A percentile compares a stretch with the other conserved stretches of the same genome.
Evolutionary conservation across 2,113 vertebrate genomes (phyloP).

Genomic region (Toxostoma redivivum): DNA sequence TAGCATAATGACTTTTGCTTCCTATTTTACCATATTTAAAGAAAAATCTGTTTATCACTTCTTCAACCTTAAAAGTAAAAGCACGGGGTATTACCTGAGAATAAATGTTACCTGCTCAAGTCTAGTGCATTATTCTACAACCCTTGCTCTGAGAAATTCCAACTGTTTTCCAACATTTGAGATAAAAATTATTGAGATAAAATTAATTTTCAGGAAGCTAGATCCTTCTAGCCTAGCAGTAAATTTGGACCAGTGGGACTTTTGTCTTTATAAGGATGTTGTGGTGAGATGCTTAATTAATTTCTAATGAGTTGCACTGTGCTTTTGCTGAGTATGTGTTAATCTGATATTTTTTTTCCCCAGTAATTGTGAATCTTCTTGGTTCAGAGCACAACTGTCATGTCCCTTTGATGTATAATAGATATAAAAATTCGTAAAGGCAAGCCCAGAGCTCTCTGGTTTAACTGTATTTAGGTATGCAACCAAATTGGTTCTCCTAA

Average conservation of each 20-base stretch:
- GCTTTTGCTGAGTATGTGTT: not conserved
- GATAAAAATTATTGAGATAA: not conserved
- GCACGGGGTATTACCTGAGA: not conserved
- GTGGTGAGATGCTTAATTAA: slow-evolving; percentile 1
- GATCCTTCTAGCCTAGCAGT: not conserved
- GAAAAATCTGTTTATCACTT: not conserved
- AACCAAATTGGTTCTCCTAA: slow-evolving; percentile 1
- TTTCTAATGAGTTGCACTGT: not conserved
- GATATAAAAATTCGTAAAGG: slow-evolving; percentile 3
- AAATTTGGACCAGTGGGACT: not conserved
- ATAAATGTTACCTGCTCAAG: not conserved
- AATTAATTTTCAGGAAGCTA: not conserved
- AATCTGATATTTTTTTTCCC: not conserved
- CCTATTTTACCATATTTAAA: not conserved
- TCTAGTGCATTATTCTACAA: not conserved
- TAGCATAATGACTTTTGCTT: not conserved
- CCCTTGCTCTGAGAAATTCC: not conserved
- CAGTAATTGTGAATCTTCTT: slow-evolving; percentile 11
- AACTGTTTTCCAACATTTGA: not conserved
- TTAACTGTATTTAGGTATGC: slow-evolving; percentile 34
- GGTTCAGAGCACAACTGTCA: not conserved
- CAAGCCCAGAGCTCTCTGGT: not conserved
- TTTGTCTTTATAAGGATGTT: not conserved
- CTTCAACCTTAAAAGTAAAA: not conserved
- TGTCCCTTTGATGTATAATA: slow-evolving; percentile 55